phyloP scores from a whole-genome alignment of 2,888 invertebrate genomes.

The Lasioglossum calceatum region DNA sequence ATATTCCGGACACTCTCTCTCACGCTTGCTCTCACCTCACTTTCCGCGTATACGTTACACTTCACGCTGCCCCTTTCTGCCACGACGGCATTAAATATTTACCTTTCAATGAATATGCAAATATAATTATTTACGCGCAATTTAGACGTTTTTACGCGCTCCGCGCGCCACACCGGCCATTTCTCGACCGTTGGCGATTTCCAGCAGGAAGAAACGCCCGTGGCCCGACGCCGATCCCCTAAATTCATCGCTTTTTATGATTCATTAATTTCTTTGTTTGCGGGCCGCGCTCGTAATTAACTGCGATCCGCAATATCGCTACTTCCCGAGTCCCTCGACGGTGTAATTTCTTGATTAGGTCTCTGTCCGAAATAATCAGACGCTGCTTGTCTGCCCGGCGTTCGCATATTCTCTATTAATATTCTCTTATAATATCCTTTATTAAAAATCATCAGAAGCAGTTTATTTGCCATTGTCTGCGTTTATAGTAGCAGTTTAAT shows the following conservation, averaged over 20 bases:
- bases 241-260: constrained; percentile 27
- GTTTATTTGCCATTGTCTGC: neutral
- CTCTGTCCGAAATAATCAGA: neutral
- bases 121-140: constrained; percentile 85
- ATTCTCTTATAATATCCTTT: neutral
- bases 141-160: constrained; percentile 83
- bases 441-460: neutral
- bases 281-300: constrained; percentile 6
- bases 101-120: constrained; percentile 85
- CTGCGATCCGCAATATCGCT: neutral
- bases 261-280: constrained; percentile 42
- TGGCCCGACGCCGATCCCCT: constrained; percentile 11
- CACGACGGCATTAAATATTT: constrained; percentile 82
- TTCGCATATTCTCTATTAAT: neutral
- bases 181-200: constrained; percentile 48
- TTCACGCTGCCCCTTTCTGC: constrained; percentile 76
- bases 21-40: constrained; percentile 51
- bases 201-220: constrained; percentile 37
- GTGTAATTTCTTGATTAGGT: constrained; percentile 6
- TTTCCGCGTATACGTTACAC: constrained; percentile 79
- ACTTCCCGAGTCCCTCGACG: neutral
- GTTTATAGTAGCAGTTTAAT: neutral
- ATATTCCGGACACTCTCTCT: constrained; percentile 62
- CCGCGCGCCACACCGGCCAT: constrained; percentile 51
- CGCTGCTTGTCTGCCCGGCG: neutral